Evolutionary conservation across 2,797 vertebrate species (phyloP).

Genomic region (Coluber constrictor): DNA sequence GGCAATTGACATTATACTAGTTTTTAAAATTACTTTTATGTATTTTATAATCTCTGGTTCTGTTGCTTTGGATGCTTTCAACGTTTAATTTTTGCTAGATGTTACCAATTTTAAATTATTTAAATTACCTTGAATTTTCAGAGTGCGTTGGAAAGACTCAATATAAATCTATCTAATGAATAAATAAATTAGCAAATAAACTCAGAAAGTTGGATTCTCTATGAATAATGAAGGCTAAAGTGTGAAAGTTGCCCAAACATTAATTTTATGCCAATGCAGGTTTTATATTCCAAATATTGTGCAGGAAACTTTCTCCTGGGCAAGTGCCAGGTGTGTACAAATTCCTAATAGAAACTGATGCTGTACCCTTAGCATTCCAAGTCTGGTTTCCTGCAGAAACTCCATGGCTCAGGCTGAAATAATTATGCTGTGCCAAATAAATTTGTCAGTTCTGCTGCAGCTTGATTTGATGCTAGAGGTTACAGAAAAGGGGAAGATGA

Average conservation of each 20-base stretch:
- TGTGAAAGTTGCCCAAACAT: neutral
- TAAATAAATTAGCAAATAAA: neutral
- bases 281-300: neutral
- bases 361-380: rapidly evolving
- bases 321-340: neutral
- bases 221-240: neutral
- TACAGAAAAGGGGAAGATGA: constrained; percentile 27
- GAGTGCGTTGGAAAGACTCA: neutral
- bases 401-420: constrained; percentile 47
- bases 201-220: neutral
- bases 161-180: neutral
- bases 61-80: neutral
- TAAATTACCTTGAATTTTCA: neutral
- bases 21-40: neutral
- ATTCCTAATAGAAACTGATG: rapidly evolving
- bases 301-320: neutral
- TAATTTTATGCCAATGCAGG: neutral
- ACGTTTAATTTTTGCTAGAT: neutral
- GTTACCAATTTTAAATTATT: neutral
- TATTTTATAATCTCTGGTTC: neutral
- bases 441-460: constrained; percentile 76
- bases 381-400: neutral
- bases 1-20: neutral
- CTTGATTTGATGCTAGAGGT: constrained; percentile 69
- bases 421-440: constrained; percentile 69